Conservation (phyloP, 2,888 invertebrate species). For the Lepidocyrtinus sp. region DNA sequence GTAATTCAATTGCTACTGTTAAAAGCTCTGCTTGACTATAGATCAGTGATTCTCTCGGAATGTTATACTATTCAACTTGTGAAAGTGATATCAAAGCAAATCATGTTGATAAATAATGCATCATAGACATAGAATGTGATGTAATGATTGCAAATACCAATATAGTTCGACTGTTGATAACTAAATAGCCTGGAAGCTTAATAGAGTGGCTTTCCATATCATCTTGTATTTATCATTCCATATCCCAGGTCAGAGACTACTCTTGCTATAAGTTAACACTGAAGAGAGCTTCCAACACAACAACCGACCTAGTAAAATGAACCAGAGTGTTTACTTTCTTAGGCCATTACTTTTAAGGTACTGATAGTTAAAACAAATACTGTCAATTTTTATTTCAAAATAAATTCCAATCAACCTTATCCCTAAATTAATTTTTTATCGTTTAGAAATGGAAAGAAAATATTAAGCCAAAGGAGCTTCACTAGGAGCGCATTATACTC, state of each 20-base stretch:
- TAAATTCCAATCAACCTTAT: no score
- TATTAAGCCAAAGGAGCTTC: background rate
- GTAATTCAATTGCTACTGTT: no score
- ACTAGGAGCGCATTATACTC: background rate
- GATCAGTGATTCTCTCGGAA: no score
- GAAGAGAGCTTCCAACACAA: background rate
- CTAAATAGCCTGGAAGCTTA: no score
- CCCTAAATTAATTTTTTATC: background rate
- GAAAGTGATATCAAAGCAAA: no score
- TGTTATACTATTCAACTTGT: no score
- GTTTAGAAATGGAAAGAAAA: background rate
- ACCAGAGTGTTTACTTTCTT: background rate
- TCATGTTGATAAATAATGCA: no score
- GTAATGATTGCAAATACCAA: no score
- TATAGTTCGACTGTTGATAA: no score
- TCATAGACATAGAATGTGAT: no score
- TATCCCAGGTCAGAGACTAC: background rate
- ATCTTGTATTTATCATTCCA: no score
- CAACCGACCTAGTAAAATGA: background rate
- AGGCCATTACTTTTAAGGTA: slow-evolving; percentile 7
- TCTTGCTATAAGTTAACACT: background rate
- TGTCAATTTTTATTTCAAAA: background rate
- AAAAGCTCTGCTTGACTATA: background rate
- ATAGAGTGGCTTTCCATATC: no score
- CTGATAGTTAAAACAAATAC: background rate